phyloP scores from a whole-genome alignment of 1,140 invertebrate genomes.

The Papilio dardanus region DNA sequence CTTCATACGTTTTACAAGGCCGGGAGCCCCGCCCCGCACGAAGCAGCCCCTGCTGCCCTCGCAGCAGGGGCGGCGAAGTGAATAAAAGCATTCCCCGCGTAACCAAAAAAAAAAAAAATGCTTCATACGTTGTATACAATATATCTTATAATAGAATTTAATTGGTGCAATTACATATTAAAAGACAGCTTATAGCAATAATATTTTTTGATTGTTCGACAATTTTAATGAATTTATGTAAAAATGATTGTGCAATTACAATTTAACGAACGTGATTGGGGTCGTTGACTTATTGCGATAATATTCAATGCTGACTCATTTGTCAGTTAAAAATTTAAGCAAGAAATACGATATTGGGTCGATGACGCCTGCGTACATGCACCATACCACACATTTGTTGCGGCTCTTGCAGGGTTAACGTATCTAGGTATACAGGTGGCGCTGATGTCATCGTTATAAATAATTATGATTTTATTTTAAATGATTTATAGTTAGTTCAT shows the following conservation, averaged over 20 bases:
- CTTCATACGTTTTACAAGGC: too few species aligned
- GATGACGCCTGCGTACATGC: slow-evolving; percentile 28
- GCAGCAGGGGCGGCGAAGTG: too few species aligned
- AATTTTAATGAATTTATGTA: slow-evolving; percentile 28
- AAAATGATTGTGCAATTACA: slow-evolving; percentile 35
- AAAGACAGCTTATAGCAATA: background rate
- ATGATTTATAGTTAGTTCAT: background rate
- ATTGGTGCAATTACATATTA: background rate
- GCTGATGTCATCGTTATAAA: background rate
- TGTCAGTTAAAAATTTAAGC: slow-evolving; percentile 33
- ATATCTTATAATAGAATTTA: too few species aligned
- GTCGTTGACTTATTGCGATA: slow-evolving; percentile 37
- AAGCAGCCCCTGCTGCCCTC: too few species aligned
- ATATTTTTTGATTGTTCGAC: background rate
- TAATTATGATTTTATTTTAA: background rate
- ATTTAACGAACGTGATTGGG: slow-evolving; percentile 19
- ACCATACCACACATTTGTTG: slow-evolving; percentile 8
- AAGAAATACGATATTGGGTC: slow-evolving; percentile 28
- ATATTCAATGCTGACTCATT: slow-evolving; percentile 24
- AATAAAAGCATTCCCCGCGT: too few species aligned
- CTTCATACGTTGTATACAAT: too few species aligned
- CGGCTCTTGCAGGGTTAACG: background rate
- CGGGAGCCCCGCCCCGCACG: too few species aligned
- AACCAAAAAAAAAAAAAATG: too few species aligned
- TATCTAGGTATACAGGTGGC: slow-evolving; percentile 9